Evolutionary conservation across 2,797 vertebrate species (phyloP).

Genomic region (Schizothorax lantsangensis): DNA sequence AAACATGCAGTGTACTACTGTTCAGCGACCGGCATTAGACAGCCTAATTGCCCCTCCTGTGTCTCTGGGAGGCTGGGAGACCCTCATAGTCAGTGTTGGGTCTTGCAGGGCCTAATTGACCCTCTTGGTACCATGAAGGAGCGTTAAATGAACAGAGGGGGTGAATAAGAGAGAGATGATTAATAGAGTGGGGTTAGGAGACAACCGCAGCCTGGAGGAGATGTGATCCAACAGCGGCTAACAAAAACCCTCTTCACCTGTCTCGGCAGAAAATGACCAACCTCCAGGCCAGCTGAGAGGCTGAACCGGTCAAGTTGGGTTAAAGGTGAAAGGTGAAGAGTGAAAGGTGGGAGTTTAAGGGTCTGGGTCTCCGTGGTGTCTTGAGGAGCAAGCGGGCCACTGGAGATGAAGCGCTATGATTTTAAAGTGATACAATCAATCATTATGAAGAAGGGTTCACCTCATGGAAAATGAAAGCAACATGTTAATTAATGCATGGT

Average conservation of each 20-base stretch:
- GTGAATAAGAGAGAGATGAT: conserved; percentile 99
- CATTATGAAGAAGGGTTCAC: background rate
- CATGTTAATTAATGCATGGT: background rate
- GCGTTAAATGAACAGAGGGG: conserved; percentile 95
- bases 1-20: conserved; percentile 62
- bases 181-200: conserved; percentile 91
- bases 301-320: conserved; percentile 54
- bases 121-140: conserved; percentile 97
- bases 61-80: conserved; percentile 79
- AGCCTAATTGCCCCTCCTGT: conserved; percentile 92
- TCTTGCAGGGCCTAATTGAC: conserved; percentile 93
- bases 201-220: conserved; percentile 81
- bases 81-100: conserved; percentile 57
- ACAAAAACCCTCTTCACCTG: conserved; percentile 60
- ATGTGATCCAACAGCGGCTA: conserved; percentile 70
- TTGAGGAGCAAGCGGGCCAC: background rate
- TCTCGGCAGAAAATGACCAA: conserved; percentile 57
- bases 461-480: background rate
- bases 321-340: conserved; percentile 60
- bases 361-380: background rate
- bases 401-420: conserved; percentile 12
- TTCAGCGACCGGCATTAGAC: conserved; percentile 87
- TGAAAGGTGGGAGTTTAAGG: conserved; percentile 65
- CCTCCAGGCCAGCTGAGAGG: conserved; percentile 1
- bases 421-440: background rate